These are phyloP conservation scores for Epinephelus awoara DNA, from an alignment of 2,797 vertebrate species.

Conservation along the genomic window DNA sequence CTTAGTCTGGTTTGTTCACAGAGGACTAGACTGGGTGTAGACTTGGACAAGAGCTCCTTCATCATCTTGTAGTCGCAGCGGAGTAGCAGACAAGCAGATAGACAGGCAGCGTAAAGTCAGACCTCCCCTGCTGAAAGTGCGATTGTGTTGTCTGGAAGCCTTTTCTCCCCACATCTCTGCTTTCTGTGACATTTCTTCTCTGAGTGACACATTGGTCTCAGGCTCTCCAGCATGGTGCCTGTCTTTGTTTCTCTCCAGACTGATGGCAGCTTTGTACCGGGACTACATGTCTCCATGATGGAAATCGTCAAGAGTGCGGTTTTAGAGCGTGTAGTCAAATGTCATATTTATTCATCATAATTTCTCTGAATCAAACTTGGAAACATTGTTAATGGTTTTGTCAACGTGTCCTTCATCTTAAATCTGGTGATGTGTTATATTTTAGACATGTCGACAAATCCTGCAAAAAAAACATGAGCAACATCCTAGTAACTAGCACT, in stretches of 20 bases:
- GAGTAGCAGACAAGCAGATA: constrained; percentile 59
- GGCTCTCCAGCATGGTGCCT: constrained; percentile 59
- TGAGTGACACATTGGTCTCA: constrained; percentile 68
- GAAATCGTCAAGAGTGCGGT: constrained; percentile 30
- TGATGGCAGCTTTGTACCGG: constrained; percentile 62
- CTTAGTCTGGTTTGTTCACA: constrained; percentile 60
- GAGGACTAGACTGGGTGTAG: constrained; percentile 57
- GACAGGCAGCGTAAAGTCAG: constrained; percentile 68
- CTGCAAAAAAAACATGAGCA: not conserved
- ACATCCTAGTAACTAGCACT: not conserved
- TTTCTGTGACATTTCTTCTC: constrained; percentile 69
- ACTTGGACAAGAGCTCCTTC: constrained; percentile 69
- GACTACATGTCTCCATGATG: constrained; percentile 37
- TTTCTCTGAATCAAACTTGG: constrained; percentile 16
- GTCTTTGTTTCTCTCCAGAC: constrained; percentile 70
- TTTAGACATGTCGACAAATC: not conserved
- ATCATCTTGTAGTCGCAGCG: constrained; percentile 59
- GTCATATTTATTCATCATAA: not conserved
- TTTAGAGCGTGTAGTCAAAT: constrained; percentile 18
- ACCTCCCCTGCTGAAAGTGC: constrained; percentile 74
- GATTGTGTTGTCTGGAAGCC: constrained; percentile 70
- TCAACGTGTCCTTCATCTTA: not conserved
- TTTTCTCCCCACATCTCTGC: constrained; percentile 69
- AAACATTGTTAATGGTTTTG: constrained; percentile 6
- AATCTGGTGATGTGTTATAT: not conserved